Base-by-base conservation (phyloP, 2,113 vertebrate species). In the Gopherus evgoodei region DNA sequence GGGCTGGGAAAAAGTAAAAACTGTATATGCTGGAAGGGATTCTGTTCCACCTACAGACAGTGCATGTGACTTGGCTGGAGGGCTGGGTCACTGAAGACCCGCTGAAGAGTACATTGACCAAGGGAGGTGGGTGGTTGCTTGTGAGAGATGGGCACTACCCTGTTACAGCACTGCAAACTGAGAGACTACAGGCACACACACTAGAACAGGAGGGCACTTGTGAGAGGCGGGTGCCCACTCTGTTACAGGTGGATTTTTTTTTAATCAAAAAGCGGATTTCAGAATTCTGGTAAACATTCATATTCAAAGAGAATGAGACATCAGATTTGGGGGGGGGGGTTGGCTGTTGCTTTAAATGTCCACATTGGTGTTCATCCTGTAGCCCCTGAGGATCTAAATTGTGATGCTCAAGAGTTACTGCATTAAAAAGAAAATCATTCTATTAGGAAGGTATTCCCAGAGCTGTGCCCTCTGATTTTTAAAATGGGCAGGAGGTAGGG, bases 251-350 rank as follows among this genome's bases (percentile, higher is more conserved):
- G 59, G 49, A 27, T 69, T 86, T 94, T 90, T 90, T 93, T 95
- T 80, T 6, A 59, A n/a, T 17, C 1, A 3, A 87, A 89, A 83
- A 21, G 93, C 91, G 92, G 8, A 22, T 85, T 44, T 7, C 44
- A 88, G 4, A 27, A 83, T 19, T 90, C 47, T 78, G 52, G 54
- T 95, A 59, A 81, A 50, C 92, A 91, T 96, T 85, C 86, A 84
- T 86, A 95, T 8, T 6, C 47, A 94, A 94, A 62, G 12, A 62
- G 59, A 62, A 80, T 89, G 83, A 47, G 42, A 78, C 75, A 90
- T 65, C 5, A 85, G 83, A 83, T 90, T 92, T 93, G 65, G 52
- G 38, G 44, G 72, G 53, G 44, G 72, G 53, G 82, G 24, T 53
- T 81, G 57, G 21, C 22, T 50, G 50, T 79, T 2, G 54, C 54